These are phyloP conservation scores for Zaprionus camerounensis DNA, from an alignment of 1,140 invertebrate species.

Conservation along the genomic window DNA sequence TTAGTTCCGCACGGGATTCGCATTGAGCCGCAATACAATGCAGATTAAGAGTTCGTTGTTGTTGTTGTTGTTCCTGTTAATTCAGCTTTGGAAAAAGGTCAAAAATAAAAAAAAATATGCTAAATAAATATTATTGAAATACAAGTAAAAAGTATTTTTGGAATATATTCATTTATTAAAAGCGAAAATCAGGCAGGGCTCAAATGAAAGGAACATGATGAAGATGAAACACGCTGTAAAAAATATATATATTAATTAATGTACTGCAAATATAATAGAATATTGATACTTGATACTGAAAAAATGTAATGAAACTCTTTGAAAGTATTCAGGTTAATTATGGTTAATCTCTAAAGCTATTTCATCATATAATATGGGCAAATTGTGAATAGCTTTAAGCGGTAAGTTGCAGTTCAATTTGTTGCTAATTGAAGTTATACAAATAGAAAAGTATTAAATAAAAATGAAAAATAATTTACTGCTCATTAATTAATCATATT, in stretches of 20 bases:
- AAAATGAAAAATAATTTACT: constrained; percentile 5
- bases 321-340: neutral
- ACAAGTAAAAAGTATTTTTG: constrained; percentile 24
- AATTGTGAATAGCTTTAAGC: neutral
- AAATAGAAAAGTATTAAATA: constrained; percentile 5
- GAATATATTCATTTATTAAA: constrained; percentile 42
- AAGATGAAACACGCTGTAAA: constrained; percentile 22
- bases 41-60: constrained; percentile 56
- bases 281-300: neutral
- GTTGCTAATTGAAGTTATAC: neutral
- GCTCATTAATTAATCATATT: constrained; percentile 1
- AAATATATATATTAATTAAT: neutral
- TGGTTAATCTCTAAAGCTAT: neutral
- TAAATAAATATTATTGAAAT: constrained; percentile 50
- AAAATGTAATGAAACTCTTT: neutral
- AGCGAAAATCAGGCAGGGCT: constrained; percentile 18
- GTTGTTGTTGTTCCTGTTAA: constrained; percentile 28
- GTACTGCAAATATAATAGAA: neutral
- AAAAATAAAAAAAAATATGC: constrained; percentile 41
- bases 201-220: constrained; percentile 8
- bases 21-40: constrained; percentile 64
- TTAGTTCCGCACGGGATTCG: constrained; percentile 34
- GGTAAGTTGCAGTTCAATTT: neutral
- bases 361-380: neutral
- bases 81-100: constrained; percentile 45